Base-by-base conservation (phyloP, 2,888 invertebrate genomes). In the Brachypalpus laphriformis region DNA sequence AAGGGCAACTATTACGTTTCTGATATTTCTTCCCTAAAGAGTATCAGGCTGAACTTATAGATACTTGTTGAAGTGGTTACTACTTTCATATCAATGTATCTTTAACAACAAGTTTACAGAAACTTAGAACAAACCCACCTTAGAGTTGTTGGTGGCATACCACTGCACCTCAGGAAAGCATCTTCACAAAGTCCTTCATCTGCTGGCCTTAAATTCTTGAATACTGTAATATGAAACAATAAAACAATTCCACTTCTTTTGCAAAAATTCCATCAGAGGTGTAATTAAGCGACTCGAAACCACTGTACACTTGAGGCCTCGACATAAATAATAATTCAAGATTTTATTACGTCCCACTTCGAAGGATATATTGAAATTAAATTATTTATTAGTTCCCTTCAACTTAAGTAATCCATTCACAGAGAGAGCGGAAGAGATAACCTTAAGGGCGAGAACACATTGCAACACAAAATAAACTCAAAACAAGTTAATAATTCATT, bases 401-500 rank as follows among this genome's bases (percentile, higher is more conserved):
- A 42, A n/a, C 18, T 34, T 45, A 16, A 65, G 31, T 77, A 16
- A 57, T 16, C 28, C 16, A 40, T 45, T 18, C 42, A 9, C 63
- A 63, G 9, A 47, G 8, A 11, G 3, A 40, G 20, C 47, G 3
- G 40, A 11, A 47, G 8, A 40, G 14, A 57, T 8, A 49, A 20
- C 20, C 42, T 42, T 42, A 20, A 54, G 34, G 42, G 47, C 47
- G 42, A 28, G n/a, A 28, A 28, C 11, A 9, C 9, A 49, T 22
- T 68, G 59, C 66, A 61, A 45, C 56, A 83, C 28, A 42, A 63
- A 78, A 68, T 63, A 22, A 78, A 42, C 68, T 42, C 20, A 51
- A 51, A 31, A 54, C 51, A 63, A 31, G 49, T 80, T 65, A 83
- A 80, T 70, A 74, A 80, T 83, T 78, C 56, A 83, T 37, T 61